Base-by-base conservation (phyloP, 2,888 invertebrate species). In the Pheosia gnoma region DNA sequence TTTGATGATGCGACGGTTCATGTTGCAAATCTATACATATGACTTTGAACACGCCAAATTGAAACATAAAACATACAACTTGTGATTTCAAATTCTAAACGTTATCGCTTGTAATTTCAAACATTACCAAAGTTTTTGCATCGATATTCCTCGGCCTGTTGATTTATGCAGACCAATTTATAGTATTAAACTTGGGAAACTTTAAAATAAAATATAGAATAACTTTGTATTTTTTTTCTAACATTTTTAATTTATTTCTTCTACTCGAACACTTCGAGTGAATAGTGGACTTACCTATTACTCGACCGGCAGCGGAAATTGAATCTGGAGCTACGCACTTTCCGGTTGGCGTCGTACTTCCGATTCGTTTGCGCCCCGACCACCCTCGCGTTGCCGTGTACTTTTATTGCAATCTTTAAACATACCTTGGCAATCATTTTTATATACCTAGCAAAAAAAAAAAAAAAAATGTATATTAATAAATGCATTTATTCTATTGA, bases 261-360 rank as follows among this genome's bases (percentile, higher is more conserved):
- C 75, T 73, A 78, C 75, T 74, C 76, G 79, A 83, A 81, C 81
- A 84, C 78, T 80, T 80, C 75, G 77, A 66, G 76, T 90, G 88
- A 90, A 90, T 90, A 84, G 89, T 84, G 84, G 83, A 85, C 87
- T 90, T 91, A 85, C 87, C 89, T 91, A 90, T 90, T 90, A 90
- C 86, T 82, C 84, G 84, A 81, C 86, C 87, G 87, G 85, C 79
- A 83, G 75, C 90, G 92, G 90, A 92, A 91, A 92, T 92, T 91
- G 90, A 90, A 91, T 91, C 88, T 88, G 87, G 83, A 88, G 88
- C 88, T 89, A 91, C 90, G 91, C 90, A 90, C 88, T 87, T 88
- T 89, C 91, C 89, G 88, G 86, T 79, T 82, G 86, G 83, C 83
- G 81, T 81, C 81, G 81, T 80, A 81, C 81, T 87, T 88, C 86